Evolutionary conservation across 2,888 invertebrate species (phyloP), one percentile per base, ranked within the genome.

Genomic region (Athalia cordata): DNA sequence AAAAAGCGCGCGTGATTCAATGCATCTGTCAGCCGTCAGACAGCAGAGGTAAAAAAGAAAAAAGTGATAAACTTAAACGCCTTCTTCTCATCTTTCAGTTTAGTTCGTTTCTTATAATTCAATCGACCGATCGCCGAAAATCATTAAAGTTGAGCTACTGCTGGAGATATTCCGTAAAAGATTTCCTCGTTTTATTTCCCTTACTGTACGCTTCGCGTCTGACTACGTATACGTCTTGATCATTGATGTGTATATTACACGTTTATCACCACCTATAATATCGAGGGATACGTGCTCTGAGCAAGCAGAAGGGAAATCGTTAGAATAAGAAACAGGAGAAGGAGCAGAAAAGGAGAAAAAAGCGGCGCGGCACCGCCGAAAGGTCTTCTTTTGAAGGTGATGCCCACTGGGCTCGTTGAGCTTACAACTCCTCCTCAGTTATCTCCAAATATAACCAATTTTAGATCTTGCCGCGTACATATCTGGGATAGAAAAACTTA

Each of bases 401-500:
- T 29, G 29, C 29, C 29, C 29, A 29, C 29, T 29, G 29, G 29
- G 29, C 29, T 55, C 55, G 8, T 52, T 11, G 5, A 7, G 55
- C 9, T 52, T 68, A 29, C 8, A 7, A 11, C 47, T 13, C 13
- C 13, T 52, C 75, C 8, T 50, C 52, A 49, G 49, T 50, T 72
- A 72, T 77, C 77, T 77, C 64, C 7, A 64, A 72, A 74, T 62
- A 64, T 75, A 75, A 75, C 62, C 62, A 64, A 75, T 62, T 75
- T 64, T n/a, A 75, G 75, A 68, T 68, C 72, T 57, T 29, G 59
- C 72, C 49, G 15, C 68, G 70, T 61, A 67, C 43, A 15, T 47
- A 13, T 45, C 29, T 11, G 50, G 64, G 52, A 55, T 72, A 61
- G 78, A 81, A 81, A 82, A 83, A 82, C 82, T 83, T 79, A 83